phyloP scores from a whole-genome alignment of 1,140 invertebrate species.

The Caenorhabditis brenneri region DNA sequence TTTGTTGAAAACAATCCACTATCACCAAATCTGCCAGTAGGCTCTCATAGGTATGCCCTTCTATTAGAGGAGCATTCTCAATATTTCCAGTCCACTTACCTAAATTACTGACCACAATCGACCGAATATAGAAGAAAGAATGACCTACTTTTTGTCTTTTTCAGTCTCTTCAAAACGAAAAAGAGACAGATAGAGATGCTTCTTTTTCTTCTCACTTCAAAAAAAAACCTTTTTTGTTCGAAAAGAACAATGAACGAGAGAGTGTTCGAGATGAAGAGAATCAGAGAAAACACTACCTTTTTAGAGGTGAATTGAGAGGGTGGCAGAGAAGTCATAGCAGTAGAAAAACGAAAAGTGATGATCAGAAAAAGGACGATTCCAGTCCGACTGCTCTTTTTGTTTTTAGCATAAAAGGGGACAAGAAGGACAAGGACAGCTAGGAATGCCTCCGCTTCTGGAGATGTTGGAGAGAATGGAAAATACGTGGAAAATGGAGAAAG shows the following conservation, averaged over 20 bases:
- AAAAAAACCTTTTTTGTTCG: neutral
- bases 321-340: neutral
- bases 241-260: neutral
- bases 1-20: no score
- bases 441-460: neutral
- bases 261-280: neutral
- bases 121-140: no score
- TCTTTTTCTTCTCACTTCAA: neutral
- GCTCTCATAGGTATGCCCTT: no score
- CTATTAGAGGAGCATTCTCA: no score
- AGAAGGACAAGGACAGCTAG: no score
- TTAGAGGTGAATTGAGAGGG: neutral
- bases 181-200: no score
- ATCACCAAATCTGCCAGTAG: no score
- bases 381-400: constrained; percentile 28
- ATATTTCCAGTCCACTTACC: no score
- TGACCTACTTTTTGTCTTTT: no score
- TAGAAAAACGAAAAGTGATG: neutral
- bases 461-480: neutral
- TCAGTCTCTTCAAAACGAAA: no score
- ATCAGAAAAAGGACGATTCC: constrained; percentile 12
- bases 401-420: neutral
- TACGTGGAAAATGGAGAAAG: neutral
- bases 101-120: no score
- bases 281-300: neutral